phyloP scores from a whole-genome alignment of 53 echinoderm and acorn worm species.

The Mesocentrotus franciscanus region DNA sequence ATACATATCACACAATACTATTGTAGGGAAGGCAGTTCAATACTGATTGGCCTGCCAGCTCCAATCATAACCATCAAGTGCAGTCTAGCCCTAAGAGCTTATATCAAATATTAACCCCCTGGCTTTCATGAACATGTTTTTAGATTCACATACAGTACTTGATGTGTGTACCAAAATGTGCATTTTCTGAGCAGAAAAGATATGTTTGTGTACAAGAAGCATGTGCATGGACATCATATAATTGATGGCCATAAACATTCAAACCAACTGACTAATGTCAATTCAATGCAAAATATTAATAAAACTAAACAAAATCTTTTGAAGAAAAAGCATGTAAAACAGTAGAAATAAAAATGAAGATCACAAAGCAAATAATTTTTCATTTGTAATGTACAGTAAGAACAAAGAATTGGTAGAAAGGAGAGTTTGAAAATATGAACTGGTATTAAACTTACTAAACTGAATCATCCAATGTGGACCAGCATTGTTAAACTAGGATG shows the following conservation, averaged over 20 bases:
- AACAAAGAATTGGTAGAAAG: too few relatives aligned
- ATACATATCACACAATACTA: conserved; percentile 23
- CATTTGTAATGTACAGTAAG: not conserved
- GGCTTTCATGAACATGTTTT: not conserved
- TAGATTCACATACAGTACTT: not conserved
- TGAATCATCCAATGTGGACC: not conserved
- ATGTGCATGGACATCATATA: not conserved
- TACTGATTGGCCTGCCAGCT: conserved; percentile 56
- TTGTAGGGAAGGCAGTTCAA: conserved; percentile 44
- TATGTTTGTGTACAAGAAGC: not conserved
- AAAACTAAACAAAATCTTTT: not conserved
- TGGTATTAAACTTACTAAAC: too few relatives aligned
- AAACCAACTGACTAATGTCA: not conserved
- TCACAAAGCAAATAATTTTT: not conserved
- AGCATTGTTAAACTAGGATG: not conserved
- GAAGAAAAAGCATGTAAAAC: not conserved
- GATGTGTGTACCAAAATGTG: not conserved
- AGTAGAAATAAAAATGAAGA: too few relatives aligned
- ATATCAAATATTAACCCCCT: conserved; percentile 27
- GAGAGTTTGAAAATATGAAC: too few relatives aligned
- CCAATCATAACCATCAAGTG: conserved; percentile 9
- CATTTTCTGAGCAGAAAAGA: not conserved
- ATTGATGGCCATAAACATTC: not conserved
- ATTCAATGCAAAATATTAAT: not conserved
- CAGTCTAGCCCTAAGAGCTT: not conserved